A percentile compares a stretch with the other conserved stretches of the same genome.
Evolutionary conservation across 2,888 invertebrate species (phyloP).

Genomic region (Standfussiana lucernea): DNA sequence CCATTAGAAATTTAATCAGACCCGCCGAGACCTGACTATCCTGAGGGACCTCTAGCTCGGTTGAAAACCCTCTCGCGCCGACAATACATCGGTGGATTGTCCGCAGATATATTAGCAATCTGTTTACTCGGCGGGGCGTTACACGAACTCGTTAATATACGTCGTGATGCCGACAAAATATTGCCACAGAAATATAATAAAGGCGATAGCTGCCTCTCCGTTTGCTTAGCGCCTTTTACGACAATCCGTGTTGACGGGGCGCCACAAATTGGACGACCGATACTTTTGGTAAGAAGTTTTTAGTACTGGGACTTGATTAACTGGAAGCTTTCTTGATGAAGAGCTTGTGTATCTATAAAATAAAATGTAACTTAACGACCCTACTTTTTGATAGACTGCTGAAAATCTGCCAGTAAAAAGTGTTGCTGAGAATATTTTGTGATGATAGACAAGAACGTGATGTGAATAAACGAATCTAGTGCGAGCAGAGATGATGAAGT

Average conservation of each 20-base stretch:
- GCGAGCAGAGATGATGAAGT: background rate
- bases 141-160: slow-evolving; percentile 80
- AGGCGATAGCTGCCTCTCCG: slow-evolving; percentile 65
- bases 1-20: slow-evolving; percentile 44
- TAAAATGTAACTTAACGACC: slow-evolving; percentile 41
- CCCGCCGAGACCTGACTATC: slow-evolving; percentile 34
- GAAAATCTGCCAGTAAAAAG: background rate
- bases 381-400: slow-evolving; percentile 21
- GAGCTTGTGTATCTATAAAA: slow-evolving; percentile 45
- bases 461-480: background rate
- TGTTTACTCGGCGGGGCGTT: slow-evolving; percentile 81
- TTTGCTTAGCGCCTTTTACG: slow-evolving; percentile 67
- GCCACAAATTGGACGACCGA: slow-evolving; percentile 61
- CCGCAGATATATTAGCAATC: slow-evolving; percentile 79
- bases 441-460: background rate
- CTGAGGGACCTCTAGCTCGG: slow-evolving; percentile 44
- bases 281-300: slow-evolving; percentile 64
- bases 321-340: slow-evolving; percentile 38
- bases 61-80: slow-evolving; percentile 55
- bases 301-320: slow-evolving; percentile 52
- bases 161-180: slow-evolving; percentile 78
- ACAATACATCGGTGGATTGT: slow-evolving; percentile 66
- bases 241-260: slow-evolving; percentile 64
- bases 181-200: slow-evolving; percentile 78
- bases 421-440: background rate